Evolutionary conservation across 2,797 vertebrate species (phyloP), one percentile per base, ranked within the genome.

Genomic region (Oophaga sylvatica): DNA sequence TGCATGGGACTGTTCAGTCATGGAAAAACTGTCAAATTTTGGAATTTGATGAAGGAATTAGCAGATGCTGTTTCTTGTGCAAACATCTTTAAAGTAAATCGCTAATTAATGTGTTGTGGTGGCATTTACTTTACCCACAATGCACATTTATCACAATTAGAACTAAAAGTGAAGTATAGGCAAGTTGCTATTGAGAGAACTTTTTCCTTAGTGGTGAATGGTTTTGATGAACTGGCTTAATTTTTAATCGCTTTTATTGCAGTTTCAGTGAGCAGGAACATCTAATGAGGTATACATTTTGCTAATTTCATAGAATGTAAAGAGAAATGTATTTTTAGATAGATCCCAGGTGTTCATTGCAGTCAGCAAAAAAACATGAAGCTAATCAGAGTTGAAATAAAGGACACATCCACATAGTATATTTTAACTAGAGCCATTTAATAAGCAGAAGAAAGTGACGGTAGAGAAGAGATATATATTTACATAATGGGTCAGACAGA

Each of bases 221-320:
- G 53, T 89, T 82, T 80, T 86, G 83, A 89, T 89, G 87, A 89
- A 89, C 83, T 82, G 84, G 83, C 87, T 86, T 85, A 82, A 89
- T 89, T 82, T 76, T 41, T 86, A 86, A 82, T 86, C 70, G 87
- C 60, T 82, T 89, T 86, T 89, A 85, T 67, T 89, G 71, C 84
- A 60, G 68, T 89, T 86, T 82, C 84, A 62, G 87, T 81, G 86
- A 89, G 80, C 53, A 82, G 63, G 62, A 48, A 65, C 65, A 81
- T 86, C 84, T 82, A 89, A 89, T 86, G 84, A 89, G 70, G 79
- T 78, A 86, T 86, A 82, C 60, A 89, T 86, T 89, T 56, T 82
- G 87, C 83, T 82, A 71, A 60, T 86, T 70, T 89, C 82, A 85
- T 85, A 78, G 70, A 85, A 86, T 59, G 35, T 77, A 89, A 86